Conservation (phyloP, 2,113 vertebrate genomes). For the Motacilla tschutschensis region DNA sequence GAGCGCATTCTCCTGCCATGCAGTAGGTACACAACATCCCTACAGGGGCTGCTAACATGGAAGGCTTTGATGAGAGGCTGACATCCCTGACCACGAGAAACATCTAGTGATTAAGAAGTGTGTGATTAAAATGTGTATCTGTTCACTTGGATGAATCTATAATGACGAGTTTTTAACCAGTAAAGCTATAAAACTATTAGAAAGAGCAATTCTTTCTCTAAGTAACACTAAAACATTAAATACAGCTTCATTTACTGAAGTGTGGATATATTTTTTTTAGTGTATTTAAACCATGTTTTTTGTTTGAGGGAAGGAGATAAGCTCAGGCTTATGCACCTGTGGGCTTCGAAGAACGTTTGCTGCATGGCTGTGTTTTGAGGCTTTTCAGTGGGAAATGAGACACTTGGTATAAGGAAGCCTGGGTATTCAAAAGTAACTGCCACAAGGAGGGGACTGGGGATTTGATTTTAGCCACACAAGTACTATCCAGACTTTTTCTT, state of each 20-base stretch:
- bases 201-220: neutral
- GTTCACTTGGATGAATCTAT: neutral
- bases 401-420: neutral
- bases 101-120: neutral
- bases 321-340: neutral
- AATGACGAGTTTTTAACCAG: neutral
- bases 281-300: neutral
- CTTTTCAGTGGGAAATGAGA: neutral
- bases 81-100: neutral
- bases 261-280: neutral
- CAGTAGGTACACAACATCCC: fast-evolving
- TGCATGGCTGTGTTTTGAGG: neutral
- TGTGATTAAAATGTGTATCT: neutral
- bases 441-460: neutral
- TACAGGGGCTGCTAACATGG: fast-evolving
- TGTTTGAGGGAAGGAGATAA: neutral
- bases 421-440: neutral
- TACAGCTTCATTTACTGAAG: neutral
- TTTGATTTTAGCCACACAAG: neutral
- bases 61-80: neutral
- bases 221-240: neutral
- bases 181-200: neutral
- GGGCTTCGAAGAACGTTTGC: neutral
- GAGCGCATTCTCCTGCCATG: fast-evolving
- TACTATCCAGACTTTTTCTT: neutral